phyloP scores from a whole-genome alignment of 2,888 invertebrate species.

The Yponomeuta malinellus region DNA sequence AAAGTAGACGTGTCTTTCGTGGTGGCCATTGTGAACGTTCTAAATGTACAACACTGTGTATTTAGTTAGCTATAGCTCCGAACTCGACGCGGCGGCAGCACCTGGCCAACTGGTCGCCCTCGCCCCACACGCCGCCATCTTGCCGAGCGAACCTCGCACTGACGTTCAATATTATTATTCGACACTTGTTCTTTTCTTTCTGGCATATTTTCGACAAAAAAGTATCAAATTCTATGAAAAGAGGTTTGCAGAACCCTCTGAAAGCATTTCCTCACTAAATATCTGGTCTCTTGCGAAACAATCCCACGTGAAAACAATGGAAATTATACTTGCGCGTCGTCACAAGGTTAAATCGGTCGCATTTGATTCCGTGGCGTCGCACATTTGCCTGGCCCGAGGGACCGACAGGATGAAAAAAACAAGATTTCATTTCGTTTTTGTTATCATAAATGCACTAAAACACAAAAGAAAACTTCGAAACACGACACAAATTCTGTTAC shows the following conservation, averaged over 20 bases:
- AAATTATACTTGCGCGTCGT: conserved; percentile 66
- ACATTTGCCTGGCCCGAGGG: conserved; percentile 70
- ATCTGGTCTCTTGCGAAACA: conserved; percentile 14
- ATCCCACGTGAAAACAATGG: conserved; percentile 4
- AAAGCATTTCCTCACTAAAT: conserved; percentile 22
- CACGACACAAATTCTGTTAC: not conserved
- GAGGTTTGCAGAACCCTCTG: not conserved
- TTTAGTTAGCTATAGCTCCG: conserved; percentile 76
- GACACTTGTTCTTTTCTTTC: conserved; percentile 42
- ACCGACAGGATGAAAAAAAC: conserved; percentile 58
- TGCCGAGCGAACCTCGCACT: conserved; percentile 64
- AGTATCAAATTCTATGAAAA: not conserved
- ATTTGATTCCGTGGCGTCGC: conserved; percentile 62
- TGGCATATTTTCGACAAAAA: conserved; percentile 28
- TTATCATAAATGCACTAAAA: conserved; percentile 47
- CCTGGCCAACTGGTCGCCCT: conserved; percentile 75
- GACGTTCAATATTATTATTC: conserved; percentile 72
- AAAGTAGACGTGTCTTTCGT: conserved; percentile 94
- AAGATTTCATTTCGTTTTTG: conserved; percentile 45
- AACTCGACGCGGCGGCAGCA: conserved; percentile 77
- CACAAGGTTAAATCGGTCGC: conserved; percentile 71
- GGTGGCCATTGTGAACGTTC: conserved; percentile 86
- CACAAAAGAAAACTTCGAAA: conserved; percentile 27
- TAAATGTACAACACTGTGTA: conserved; percentile 76
- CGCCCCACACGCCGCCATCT: conserved; percentile 75